Evolutionary conservation across 1,140 invertebrate species (phyloP).

Genomic region (Sinella curviseta): DNA sequence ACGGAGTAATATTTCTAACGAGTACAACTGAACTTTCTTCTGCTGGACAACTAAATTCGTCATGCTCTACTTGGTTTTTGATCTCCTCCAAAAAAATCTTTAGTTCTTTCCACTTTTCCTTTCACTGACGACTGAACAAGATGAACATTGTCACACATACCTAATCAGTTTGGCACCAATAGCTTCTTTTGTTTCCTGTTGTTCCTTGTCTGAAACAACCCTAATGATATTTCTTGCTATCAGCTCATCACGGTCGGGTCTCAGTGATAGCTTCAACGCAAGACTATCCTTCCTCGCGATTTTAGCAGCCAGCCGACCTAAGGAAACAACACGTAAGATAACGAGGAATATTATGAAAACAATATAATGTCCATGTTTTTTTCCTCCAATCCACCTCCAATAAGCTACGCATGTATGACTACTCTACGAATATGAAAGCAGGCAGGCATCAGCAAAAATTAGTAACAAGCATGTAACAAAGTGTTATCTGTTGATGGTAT

Average conservation of each 20-base stretch:
- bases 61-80: too few relatives aligned
- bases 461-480: too few relatives aligned
- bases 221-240: conserved; percentile 96
- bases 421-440: too few relatives aligned
- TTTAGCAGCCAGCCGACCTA: conserved; percentile 77
- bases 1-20: neutral
- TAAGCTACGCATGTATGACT: neutral
- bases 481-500: too few relatives aligned
- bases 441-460: too few relatives aligned
- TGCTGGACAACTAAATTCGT: too few relatives aligned
- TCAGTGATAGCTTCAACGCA: conserved; percentile 85
- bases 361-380: neutral
- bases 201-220: conserved; percentile 87
- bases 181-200: conserved; percentile 89
- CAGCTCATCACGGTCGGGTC: conserved; percentile 86
- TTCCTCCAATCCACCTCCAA: neutral
- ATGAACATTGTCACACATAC: conserved; percentile 53
- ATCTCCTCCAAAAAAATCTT: neutral
- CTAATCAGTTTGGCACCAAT: conserved; percentile 91
- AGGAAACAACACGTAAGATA: conserved; percentile 32
- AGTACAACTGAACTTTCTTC: too few relatives aligned
- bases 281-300: conserved; percentile 94
- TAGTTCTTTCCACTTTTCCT: neutral
- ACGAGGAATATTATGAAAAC: neutral
- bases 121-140: neutral